Evolutionary conservation across 1,140 invertebrate genomes (phyloP).

Genomic region (Asobara japonica): DNA sequence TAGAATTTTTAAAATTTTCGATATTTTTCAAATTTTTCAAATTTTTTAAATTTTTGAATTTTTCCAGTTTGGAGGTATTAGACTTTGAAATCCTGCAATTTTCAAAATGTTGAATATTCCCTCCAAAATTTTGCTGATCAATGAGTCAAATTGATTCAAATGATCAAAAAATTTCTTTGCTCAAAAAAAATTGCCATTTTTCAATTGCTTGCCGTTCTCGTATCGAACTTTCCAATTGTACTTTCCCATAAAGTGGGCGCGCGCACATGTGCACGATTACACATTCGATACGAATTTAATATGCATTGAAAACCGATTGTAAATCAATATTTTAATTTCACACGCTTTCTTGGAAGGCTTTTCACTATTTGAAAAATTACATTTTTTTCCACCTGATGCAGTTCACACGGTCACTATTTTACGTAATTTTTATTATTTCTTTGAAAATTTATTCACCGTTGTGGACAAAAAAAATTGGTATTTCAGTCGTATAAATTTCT

Average conservation of each 20-base stretch:
- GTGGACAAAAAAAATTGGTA: background rate
- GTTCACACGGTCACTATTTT: background rate
- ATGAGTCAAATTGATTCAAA: too few species aligned
- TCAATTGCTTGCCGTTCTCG: background rate
- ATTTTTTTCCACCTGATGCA: background rate
- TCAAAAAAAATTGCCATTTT: background rate
- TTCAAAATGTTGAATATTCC: too few species aligned
- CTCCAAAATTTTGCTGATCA: too few species aligned
- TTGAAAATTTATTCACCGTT: background rate
- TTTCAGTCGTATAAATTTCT: background rate
- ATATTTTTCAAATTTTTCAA: too few species aligned
- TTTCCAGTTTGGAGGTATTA: too few species aligned
- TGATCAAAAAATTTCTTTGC: background rate
- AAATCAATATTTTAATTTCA: conserved; percentile 15
- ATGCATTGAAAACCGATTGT: conserved; percentile 13
- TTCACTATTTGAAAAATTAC: too few species aligned
- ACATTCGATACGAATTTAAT: conserved; percentile 9
- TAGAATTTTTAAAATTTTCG: too few species aligned
- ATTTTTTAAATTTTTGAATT: too few species aligned
- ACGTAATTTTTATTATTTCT: background rate
- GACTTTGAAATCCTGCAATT: too few species aligned
- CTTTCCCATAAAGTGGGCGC: conserved; percentile 16
- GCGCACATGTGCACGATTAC: conserved; percentile 7
- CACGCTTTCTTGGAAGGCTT: too few species aligned
- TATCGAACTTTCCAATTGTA: conserved; percentile 5